phyloP scores from a whole-genome alignment of 2,797 vertebrate species.

The Pseudochirops corinnae region DNA sequence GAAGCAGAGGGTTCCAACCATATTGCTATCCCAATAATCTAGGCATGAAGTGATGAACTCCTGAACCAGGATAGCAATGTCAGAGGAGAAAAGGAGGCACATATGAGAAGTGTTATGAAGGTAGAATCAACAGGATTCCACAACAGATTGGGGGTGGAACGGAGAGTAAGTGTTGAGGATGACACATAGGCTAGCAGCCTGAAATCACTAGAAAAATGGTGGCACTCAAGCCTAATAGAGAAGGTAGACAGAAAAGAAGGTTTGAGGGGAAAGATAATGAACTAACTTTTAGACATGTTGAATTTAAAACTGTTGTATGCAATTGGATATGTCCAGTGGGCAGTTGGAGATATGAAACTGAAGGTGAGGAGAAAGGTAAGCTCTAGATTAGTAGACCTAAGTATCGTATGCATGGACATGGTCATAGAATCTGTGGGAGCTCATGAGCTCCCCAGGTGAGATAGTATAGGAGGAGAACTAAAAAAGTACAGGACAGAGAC shows the following conservation, averaged over 20 bases:
- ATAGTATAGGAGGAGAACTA: background rate
- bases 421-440: background rate
- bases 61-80: background rate
- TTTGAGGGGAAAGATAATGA: background rate
- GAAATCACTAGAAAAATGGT: background rate
- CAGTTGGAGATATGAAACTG: background rate
- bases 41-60: background rate
- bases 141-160: background rate
- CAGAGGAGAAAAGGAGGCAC: background rate
- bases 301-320: background rate
- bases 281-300: background rate
- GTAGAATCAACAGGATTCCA: background rate
- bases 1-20: background rate
- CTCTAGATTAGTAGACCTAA: background rate
- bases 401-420: background rate
- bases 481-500: background rate
- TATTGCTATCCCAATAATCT: background rate
- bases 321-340: background rate
- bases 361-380: background rate
- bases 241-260: background rate
- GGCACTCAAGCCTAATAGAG: background rate
- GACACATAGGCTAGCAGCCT: background rate
- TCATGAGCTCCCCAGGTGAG: background rate
- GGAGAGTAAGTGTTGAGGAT: background rate
- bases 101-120: background rate